Evolutionary conservation across 2,797 vertebrate genomes (phyloP).

Genomic region (Echeneis naucrates): DNA sequence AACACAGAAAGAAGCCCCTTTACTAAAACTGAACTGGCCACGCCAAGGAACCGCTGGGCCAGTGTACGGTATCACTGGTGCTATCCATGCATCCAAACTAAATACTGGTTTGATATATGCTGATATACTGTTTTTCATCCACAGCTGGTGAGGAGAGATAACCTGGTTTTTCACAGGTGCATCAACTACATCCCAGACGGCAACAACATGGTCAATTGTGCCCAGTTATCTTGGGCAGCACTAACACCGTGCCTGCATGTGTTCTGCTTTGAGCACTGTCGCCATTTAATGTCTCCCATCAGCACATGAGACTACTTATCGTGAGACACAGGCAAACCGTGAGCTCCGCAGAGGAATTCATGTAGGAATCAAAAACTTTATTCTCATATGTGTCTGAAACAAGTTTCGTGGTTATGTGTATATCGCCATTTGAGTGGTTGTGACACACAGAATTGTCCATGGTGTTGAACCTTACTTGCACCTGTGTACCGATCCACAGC

Average conservation of each 20-base stretch:
- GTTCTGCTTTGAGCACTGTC: neutral
- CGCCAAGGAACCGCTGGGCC: neutral
- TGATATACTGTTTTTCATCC: too few species aligned
- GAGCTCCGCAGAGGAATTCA: neutral
- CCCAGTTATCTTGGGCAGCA: neutral
- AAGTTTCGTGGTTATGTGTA: neutral
- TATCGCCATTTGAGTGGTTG: neutral
- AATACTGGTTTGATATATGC: too few species aligned
- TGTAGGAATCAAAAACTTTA: neutral
- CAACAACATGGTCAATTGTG: too few species aligned
- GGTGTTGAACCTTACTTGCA: neutral
- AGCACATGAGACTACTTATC: neutral
- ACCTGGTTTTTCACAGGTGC: neutral
- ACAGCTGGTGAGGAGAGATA: neutral
- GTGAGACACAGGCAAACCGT: neutral
- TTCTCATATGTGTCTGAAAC: neutral
- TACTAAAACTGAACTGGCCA: neutral
- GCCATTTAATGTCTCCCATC: neutral
- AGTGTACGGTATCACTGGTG: neutral
- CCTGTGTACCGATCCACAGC: neutral
- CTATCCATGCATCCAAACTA: neutral
- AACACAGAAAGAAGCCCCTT: neutral
- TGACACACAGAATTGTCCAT: neutral
- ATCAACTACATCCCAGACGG: neutral
- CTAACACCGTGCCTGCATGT: neutral